Evolutionary conservation across 1,140 invertebrate species (phyloP).

Genomic region (Cephus cinctus): DNA sequence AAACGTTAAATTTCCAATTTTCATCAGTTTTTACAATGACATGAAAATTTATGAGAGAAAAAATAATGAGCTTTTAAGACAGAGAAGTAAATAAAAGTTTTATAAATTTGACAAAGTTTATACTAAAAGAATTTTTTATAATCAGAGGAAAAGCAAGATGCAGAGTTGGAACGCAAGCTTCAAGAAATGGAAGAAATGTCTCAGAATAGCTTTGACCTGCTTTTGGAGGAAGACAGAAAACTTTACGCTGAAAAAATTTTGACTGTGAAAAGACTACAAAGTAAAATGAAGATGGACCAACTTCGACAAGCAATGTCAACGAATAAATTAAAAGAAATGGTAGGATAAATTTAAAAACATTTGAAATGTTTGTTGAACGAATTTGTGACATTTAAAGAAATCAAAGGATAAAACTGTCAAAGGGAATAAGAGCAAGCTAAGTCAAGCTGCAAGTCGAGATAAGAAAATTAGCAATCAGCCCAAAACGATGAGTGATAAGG

Average conservation of each 20-base stretch:
- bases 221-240: constrained; percentile 29
- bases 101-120: neutral
- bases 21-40: constrained; percentile 36
- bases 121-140: neutral
- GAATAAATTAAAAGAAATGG: too few relatives aligned
- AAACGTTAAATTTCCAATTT: constrained; percentile 22
- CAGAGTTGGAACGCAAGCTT: constrained; percentile 11
- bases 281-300: too few relatives aligned
- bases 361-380: neutral
- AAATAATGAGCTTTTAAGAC: constrained; percentile 7
- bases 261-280: constrained; percentile 17
- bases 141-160: constrained; percentile 7
- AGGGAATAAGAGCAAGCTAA: neutral
- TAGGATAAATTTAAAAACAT: neutral
- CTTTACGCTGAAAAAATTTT: constrained; percentile 23
- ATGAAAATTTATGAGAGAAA: constrained; percentile 14
- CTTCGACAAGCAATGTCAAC: too few relatives aligned
- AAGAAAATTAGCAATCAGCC: too few relatives aligned
- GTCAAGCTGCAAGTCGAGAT: neutral
- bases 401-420: neutral
- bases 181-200: constrained; percentile 32
- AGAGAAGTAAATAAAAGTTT: neutral
- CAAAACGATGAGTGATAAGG: too few relatives aligned
- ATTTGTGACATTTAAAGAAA: neutral
- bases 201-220: constrained; percentile 26